Conservation (phyloP, 2,797 vertebrate genomes). For the Tapera naevia region DNA sequence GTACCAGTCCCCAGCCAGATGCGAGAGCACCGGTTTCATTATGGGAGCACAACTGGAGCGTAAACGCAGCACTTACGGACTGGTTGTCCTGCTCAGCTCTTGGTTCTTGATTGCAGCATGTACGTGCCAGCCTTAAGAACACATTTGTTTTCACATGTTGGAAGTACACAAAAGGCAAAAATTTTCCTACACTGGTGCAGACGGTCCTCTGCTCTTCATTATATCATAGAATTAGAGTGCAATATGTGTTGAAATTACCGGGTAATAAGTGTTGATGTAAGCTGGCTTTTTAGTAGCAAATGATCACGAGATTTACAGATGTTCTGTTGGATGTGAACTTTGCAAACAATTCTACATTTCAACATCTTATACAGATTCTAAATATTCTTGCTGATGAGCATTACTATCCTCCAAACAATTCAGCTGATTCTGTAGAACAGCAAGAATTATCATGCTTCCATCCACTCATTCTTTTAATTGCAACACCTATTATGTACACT, state of each 20-base stretch:
- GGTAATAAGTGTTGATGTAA: background rate
- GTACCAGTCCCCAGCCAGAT: background rate
- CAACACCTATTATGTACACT: background rate
- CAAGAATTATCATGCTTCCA: background rate
- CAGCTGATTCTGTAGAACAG: background rate
- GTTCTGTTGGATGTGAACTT: background rate
- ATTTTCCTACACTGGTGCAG: background rate
- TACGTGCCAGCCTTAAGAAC: background rate
- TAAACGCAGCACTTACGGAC: background rate
- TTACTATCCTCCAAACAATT: constrained; percentile 8
- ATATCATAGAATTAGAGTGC: background rate
- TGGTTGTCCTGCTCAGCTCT: background rate
- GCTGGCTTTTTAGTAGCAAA: background rate
- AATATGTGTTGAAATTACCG: background rate
- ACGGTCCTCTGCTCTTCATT: background rate
- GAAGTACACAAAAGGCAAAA: background rate
- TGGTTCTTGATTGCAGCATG: background rate
- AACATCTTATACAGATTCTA: background rate
- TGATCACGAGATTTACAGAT: background rate
- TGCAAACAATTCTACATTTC: background rate
- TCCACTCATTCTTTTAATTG: background rate
- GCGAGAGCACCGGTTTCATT: background rate
- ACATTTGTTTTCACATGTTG: background rate
- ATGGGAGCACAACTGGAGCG: background rate
- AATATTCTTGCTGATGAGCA: background rate